Evolutionary conservation across 2,797 vertebrate species (phyloP).

Genomic region (Acomys russatus): DNA sequence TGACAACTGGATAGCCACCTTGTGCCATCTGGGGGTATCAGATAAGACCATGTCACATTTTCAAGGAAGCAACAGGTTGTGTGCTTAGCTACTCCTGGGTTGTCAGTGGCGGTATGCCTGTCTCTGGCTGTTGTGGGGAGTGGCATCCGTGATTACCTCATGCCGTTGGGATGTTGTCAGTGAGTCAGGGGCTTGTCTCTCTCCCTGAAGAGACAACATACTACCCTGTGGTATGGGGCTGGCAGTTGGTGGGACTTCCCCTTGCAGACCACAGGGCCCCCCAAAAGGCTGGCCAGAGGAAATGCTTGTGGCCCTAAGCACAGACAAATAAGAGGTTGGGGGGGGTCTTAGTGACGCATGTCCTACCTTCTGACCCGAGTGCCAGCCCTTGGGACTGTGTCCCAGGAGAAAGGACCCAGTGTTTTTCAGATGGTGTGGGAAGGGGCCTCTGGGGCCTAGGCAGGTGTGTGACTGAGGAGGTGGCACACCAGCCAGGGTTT

Average conservation of each 20-base stretch:
- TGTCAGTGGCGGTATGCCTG: background rate
- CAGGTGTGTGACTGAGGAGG: conserved; percentile 22
- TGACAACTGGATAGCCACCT: background rate
- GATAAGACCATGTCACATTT: conserved; percentile 9
- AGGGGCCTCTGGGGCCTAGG: conserved; percentile 41
- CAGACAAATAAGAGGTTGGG: background rate
- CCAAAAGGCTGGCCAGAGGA: conserved; percentile 38
- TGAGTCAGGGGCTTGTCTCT: conserved; percentile 67
- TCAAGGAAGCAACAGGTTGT: conserved; percentile 48
- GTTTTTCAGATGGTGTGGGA: conserved; percentile 23
- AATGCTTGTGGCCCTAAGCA: background rate
- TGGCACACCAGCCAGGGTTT: background rate
- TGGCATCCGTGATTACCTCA: conserved; percentile 62
- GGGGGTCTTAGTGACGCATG: background rate
- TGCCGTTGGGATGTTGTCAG: conserved; percentile 70
- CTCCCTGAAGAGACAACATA: conserved; percentile 41
- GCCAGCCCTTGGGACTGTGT: background rate
- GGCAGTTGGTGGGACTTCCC: background rate
- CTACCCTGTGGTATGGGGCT: background rate
- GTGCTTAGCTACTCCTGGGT: conserved; percentile 1
- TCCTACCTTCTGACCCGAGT: conserved; percentile 51
- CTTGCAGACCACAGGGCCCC: conserved; percentile 5
- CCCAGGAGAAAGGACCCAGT: conserved; percentile 13
- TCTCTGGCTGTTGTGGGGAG: conserved; percentile 59
- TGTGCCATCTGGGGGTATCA: background rate